A percentile compares a stretch with the other conserved stretches of the same genome.
These are phyloP conservation scores for Halyomorpha halys DNA, from an alignment of 1,140 invertebrate species.

Conservation along the genomic window DNA sequence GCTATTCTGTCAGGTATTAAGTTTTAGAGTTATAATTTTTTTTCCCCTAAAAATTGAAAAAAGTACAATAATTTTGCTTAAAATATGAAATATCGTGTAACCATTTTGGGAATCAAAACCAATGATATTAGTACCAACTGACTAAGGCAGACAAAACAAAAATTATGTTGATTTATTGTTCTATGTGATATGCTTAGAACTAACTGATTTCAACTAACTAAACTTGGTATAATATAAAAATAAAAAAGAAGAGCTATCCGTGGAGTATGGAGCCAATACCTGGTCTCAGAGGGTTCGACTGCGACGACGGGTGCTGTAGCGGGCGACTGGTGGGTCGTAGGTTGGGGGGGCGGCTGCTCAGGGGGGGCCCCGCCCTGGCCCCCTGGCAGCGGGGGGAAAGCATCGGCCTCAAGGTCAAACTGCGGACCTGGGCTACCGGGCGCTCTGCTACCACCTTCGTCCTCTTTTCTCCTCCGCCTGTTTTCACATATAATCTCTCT, in stretches of 20 bases:
- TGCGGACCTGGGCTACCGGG: slow-evolving; percentile 39
- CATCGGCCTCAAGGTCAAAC: slow-evolving; percentile 69
- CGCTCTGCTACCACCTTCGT: slow-evolving; percentile 29
- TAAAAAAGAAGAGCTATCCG: neutral
- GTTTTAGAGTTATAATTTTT: no score
- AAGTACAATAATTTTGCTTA: no score
- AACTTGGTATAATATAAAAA: neutral
- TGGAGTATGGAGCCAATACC: neutral
- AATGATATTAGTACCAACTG: no score
- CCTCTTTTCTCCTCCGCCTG: slow-evolving; percentile 39
- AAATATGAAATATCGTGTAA: no score
- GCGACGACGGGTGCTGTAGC: neutral
- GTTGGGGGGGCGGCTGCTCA: slow-evolving; percentile 38
- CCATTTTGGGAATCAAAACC: no score
- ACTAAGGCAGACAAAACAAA: no score
- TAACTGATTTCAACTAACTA: no score
- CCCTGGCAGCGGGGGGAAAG: slow-evolving; percentile 72
- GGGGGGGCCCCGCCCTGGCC: slow-evolving; percentile 28
- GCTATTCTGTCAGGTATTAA: no score
- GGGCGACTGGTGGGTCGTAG: slow-evolving; percentile 65
- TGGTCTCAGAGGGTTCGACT: slow-evolving; percentile 39
- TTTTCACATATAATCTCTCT: slow-evolving; percentile 28
- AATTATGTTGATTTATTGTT: no score
- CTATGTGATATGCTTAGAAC: no score
- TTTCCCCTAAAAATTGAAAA: no score